Base-by-base conservation (phyloP, 2,797 vertebrate species). In the Clarias fuscus region DNA sequence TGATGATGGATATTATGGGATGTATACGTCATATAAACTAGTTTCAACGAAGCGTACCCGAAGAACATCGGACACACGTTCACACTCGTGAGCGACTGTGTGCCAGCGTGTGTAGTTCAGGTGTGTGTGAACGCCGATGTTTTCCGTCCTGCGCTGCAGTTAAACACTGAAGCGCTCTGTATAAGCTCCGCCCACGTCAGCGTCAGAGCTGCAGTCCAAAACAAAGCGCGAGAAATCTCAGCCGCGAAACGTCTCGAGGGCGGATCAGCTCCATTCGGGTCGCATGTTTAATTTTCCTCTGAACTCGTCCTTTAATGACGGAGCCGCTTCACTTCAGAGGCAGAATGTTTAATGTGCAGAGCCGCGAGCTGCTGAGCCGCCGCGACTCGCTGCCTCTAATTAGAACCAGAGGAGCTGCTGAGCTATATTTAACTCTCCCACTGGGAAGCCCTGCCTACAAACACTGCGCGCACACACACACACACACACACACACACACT, bases 351-450 rank as follows among this genome's bases (percentile, higher is more conserved):
- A 48, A 48, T 78, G 70, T 68, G n/a, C 2, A 72, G 37, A 81
- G 33, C 22, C 56, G 20, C 24, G 65, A 82, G 68, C 37, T 77
- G 72, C 22, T 13, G 68, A 48, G 73, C 67, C 27, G 53, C 73
- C 70, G 62, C 48, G 58, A 77, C 72, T 70, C 33, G 53, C 72
- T 59, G 58, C 37, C 72, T 87, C 65, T 87, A 87, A 87, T 87
- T 87, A 67, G 73, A 71, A 79, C 64, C 56, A 83, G 82, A 84
- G 86, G 73, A 71, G 82, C 82, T 84, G 59, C 91, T 92, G 90
- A 77, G 62, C 86, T 87, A 87, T 78, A 78, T 87, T 79, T 84
- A 84, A 79, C 82, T 53, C 82, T 75, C 70, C 85, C 85, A 84
- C 37, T 61, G 88, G 88, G 53, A 37, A 17, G 13, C 77, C 27